A percentile compares a stretch with the other conserved stretches of the same genome.
These are phyloP conservation scores for Drosophila tsacasi DNA, from an alignment of 1,140 invertebrate genomes.

Conservation along the genomic window DNA sequence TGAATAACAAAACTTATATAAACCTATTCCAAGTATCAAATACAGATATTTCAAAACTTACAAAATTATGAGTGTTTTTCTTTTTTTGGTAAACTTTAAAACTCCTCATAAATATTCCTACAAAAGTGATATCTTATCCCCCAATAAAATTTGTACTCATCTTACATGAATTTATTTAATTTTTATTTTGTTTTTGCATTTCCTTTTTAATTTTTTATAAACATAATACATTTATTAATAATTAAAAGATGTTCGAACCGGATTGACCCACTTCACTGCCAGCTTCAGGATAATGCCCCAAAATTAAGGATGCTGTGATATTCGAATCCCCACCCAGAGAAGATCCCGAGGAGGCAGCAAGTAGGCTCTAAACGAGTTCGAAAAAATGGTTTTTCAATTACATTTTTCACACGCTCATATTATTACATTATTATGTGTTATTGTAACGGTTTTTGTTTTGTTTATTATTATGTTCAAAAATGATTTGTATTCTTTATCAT, in stretches of 20 bases:
- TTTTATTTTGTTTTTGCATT: conserved; percentile 81
- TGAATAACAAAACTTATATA: conserved; percentile 70
- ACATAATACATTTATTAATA: conserved; percentile 85
- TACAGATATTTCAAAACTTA: conserved; percentile 71
- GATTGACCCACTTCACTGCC: conserved; percentile 28
- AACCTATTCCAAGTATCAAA: conserved; percentile 80
- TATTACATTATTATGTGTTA: conserved; percentile 62
- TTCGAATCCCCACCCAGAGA: neutral
- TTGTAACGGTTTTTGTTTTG: conserved; percentile 49
- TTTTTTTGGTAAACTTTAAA: neutral
- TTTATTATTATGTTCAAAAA: conserved; percentile 56
- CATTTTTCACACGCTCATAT: conserved; percentile 61
- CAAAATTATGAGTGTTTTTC: neutral
- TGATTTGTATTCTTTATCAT: conserved; percentile 51
- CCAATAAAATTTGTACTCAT: conserved; percentile 15
- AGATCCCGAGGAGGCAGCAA: conserved; percentile 11
- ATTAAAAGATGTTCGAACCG: conserved; percentile 71
- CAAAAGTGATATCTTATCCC: neutral
- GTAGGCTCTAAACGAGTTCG: conserved; percentile 36
- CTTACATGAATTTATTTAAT: conserved; percentile 80
- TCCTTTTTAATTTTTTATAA: conserved; percentile 81
- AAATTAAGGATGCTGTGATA: conserved; percentile 1
- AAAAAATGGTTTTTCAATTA: conserved; percentile 63
- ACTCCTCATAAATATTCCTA: no score
- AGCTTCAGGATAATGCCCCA: conserved; percentile 1